A percentile compares a stretch with the other conserved stretches of the same genome.
These are phyloP conservation scores for Ophion slaviceki DNA, from an alignment of 2,888 invertebrate species.

Conservation along the genomic window DNA sequence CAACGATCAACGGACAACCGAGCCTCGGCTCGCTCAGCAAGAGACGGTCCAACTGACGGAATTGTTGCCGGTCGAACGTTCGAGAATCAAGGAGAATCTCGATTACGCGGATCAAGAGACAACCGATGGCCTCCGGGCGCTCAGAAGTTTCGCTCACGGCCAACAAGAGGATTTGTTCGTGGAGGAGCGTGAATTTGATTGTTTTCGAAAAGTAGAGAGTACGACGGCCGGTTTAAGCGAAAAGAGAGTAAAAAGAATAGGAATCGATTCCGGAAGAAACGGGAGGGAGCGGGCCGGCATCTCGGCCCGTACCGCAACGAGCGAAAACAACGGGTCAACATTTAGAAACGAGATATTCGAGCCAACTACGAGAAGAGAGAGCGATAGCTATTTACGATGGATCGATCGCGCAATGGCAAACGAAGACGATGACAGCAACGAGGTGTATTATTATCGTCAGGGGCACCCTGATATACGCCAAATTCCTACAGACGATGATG, in stretches of 20 bases:
- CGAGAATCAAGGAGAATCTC: constrained; percentile 70
- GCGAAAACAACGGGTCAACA: constrained; percentile 9
- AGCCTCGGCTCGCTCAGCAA: constrained; percentile 69
- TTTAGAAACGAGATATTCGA: constrained; percentile 22
- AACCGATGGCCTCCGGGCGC: constrained; percentile 79
- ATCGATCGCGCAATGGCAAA: background rate
- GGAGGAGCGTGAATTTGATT: constrained; percentile 58
- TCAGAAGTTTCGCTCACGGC: constrained; percentile 76
- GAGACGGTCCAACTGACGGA: constrained; percentile 80
- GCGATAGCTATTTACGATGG: constrained; percentile 11
- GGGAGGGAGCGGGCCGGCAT: background rate
- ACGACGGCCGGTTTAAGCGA: constrained; percentile 27
- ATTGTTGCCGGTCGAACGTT: constrained; percentile 80
- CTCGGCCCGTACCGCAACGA: background rate
- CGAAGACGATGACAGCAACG: constrained; percentile 50
- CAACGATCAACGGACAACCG: constrained; percentile 73
- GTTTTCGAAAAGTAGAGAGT: constrained; percentile 47
- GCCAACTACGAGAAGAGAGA: constrained; percentile 18
- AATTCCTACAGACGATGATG: constrained; percentile 66
- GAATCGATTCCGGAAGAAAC: background rate
- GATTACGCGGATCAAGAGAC: constrained; percentile 72
- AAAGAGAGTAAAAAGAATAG: constrained; percentile 51
- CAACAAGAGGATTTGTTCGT: constrained; percentile 68
- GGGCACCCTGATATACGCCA: constrained; percentile 55
- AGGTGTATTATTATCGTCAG: constrained; percentile 64